Evolutionary conservation across 2,797 vertebrate species (phyloP).

Genomic region (Neopelma chrysocephalum): DNA sequence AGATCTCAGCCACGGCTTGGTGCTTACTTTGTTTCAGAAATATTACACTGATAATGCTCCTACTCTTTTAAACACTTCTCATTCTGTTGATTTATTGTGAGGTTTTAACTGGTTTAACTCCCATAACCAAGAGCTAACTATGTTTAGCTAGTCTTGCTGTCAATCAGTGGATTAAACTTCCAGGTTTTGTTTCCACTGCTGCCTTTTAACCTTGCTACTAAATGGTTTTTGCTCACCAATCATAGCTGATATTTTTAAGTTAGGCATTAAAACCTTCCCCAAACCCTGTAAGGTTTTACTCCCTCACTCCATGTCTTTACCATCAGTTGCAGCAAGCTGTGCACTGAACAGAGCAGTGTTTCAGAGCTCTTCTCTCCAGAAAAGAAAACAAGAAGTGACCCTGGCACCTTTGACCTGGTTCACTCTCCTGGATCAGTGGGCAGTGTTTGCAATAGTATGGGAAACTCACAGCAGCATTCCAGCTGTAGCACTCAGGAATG

Average conservation of each 20-base stretch:
- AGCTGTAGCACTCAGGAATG: conserved; percentile 40
- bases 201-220: neutral
- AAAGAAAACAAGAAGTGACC: conserved; percentile 53
- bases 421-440: conserved; percentile 48
- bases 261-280: neutral
- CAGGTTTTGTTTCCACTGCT: neutral
- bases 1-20: neutral
- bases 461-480: conserved; percentile 52
- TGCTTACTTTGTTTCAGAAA: neutral
- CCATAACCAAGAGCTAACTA: neutral
- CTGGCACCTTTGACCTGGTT: conserved; percentile 42
- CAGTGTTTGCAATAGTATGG: conserved; percentile 34
- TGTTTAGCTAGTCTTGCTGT: neutral
- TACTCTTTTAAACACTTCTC: neutral
- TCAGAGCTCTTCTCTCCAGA: conserved; percentile 27
- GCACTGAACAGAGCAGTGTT: neutral
- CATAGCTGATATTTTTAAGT: neutral
- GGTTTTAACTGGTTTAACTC: neutral
- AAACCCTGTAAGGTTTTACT: neutral
- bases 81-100: neutral
- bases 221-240: neutral
- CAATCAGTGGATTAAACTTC: neutral
- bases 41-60: neutral
- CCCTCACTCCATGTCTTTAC: neutral
- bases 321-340: neutral